These are phyloP conservation scores for Carcinoscorpius rotundicauda DNA, from an alignment of 1,140 invertebrate species.

Conservation along the genomic window DNA sequence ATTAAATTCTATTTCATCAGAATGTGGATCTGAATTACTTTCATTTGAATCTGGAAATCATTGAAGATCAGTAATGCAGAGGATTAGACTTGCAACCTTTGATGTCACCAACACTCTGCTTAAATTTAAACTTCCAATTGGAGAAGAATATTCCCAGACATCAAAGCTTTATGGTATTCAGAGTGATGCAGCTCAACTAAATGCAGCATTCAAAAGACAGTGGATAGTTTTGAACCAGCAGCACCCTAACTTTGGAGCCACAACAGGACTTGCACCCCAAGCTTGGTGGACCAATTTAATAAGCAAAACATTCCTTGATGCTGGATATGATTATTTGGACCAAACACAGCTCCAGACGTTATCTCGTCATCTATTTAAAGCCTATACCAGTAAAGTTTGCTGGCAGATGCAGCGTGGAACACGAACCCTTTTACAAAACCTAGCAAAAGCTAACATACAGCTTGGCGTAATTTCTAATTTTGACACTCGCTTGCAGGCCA, in stretches of 20 bases:
- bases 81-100: slow-evolving; percentile 55
- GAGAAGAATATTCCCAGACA: slow-evolving; percentile 55
- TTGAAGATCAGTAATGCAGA: too few species aligned
- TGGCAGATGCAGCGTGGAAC: slow-evolving; percentile 56
- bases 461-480: slow-evolving; percentile 75
- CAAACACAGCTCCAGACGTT: slow-evolving; percentile 40
- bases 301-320: slow-evolving; percentile 43
- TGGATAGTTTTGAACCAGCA: slow-evolving; percentile 46
- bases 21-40: too few species aligned
- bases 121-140: slow-evolving; percentile 51
- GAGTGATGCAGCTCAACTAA: slow-evolving; percentile 42
- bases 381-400: slow-evolving; percentile 49
- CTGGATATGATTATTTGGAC: slow-evolving; percentile 22
- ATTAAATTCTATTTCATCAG: too few species aligned
- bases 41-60: too few species aligned
- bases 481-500: slow-evolving; percentile 57
- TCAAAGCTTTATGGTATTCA: slow-evolving; percentile 50
- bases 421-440: slow-evolving; percentile 43
- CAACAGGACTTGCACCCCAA: slow-evolving; percentile 52
- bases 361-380: slow-evolving; percentile 44
- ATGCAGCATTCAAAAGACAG: slow-evolving; percentile 47
- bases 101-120: slow-evolving; percentile 76
- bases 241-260: slow-evolving; percentile 67
- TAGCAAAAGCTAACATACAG: slow-evolving; percentile 32
- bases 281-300: slow-evolving; percentile 69